These are phyloP conservation scores for Sipunculus nudus DNA, from an alignment of 2,888 invertebrate genomes.

Conservation along the genomic window DNA sequence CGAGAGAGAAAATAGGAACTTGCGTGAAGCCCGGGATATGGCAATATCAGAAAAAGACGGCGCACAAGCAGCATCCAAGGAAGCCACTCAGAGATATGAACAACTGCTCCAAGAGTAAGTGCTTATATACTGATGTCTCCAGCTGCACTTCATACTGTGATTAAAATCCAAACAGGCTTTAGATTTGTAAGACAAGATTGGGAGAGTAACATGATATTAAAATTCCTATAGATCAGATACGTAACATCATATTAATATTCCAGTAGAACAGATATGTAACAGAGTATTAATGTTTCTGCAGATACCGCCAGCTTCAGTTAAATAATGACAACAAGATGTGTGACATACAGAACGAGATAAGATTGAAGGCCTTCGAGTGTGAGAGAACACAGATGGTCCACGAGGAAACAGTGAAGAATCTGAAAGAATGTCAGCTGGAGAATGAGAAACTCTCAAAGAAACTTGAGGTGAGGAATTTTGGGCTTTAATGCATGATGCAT, in stretches of 20 bases:
- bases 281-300: slow-evolving; percentile 34
- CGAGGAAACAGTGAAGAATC: slow-evolving; percentile 61
- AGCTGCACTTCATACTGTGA: neutral
- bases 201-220: too few relatives aligned
- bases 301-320: slow-evolving; percentile 58
- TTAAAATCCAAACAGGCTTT: too few relatives aligned
- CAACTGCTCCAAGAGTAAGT: slow-evolving; percentile 60
- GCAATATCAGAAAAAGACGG: slow-evolving; percentile 62
- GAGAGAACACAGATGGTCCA: slow-evolving; percentile 62
- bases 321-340: slow-evolving; percentile 52
- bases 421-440: slow-evolving; percentile 60
- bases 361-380: slow-evolving; percentile 63
- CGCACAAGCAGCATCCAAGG: slow-evolving; percentile 53
- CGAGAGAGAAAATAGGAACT: slow-evolving; percentile 64
- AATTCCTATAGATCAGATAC: too few relatives aligned
- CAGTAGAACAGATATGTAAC: too few relatives aligned
- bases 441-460: slow-evolving; percentile 65
- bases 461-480: slow-evolving; percentile 52
- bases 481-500: too few relatives aligned
- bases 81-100: slow-evolving; percentile 58
- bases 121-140: neutral
- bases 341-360: slow-evolving; percentile 63
- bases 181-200: too few relatives aligned
- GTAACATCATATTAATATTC: too few relatives aligned
- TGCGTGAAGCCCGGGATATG: slow-evolving; percentile 63